A percentile compares a stretch with the other conserved stretches of the same genome.
Evolutionary conservation across 2,888 invertebrate genomes (phyloP).

Genomic region (Iselma pallidipennis): DNA sequence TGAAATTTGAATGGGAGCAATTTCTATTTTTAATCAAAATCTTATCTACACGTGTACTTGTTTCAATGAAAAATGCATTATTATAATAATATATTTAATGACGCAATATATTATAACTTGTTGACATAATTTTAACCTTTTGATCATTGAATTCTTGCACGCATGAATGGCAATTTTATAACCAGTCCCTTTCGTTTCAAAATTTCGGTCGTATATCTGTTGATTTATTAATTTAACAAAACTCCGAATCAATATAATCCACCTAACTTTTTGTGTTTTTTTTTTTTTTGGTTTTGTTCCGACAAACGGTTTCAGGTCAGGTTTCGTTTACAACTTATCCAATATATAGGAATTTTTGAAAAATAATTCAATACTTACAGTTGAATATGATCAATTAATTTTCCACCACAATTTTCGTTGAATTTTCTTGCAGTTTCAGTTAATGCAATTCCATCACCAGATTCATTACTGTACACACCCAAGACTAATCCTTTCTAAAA

Average conservation of each 20-base stretch:
- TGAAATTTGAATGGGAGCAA: too few relatives aligned
- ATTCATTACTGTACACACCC: constrained; percentile 58
- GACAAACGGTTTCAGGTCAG: constrained; percentile 45
- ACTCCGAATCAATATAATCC: too few relatives aligned
- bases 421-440: constrained; percentile 58
- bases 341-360: background rate
- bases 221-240: too few relatives aligned
- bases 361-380: constrained; percentile 55
- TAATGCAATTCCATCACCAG: constrained; percentile 53
- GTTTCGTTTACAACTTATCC: constrained; percentile 14
- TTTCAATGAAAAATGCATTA: too few relatives aligned
- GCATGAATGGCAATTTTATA: background rate
- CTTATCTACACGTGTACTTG: too few relatives aligned
- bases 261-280: background rate
- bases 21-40: too few relatives aligned
- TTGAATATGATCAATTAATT: constrained; percentile 56
- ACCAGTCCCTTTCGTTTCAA: background rate
- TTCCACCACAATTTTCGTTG: constrained; percentile 56
- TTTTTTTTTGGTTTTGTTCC: too few relatives aligned
- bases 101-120: background rate
- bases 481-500: constrained; percentile 61
- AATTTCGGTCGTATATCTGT: too few relatives aligned
- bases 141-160: too few relatives aligned
- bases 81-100: background rate
- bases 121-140: background rate